Base-by-base conservation (phyloP, 2,888 invertebrate genomes). In the Chironomus tentans region DNA sequence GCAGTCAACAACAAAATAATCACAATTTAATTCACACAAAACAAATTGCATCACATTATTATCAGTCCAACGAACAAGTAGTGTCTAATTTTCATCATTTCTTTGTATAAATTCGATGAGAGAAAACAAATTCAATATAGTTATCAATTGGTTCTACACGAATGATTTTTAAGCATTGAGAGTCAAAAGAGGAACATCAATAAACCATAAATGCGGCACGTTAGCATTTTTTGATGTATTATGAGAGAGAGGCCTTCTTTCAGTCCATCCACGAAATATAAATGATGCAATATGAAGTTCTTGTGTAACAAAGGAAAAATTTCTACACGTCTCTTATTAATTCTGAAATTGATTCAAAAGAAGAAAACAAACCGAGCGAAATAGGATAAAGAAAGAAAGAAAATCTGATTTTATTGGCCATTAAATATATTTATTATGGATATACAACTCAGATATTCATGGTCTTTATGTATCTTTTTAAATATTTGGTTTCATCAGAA, bases 361-460 rank as follows among this genome's bases (percentile, higher is more conserved):
- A 21, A 61, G 61, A 61, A 61, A 21, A 61, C 15, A 61, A 61
- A 61, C 18, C 15, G 61, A 18, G 15, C 12, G 61, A 61, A 61
- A 56, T 28, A 28, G 28, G 5, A 28, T 28, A 28, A 28, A 38
- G 38, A 38, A 38, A 7, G 38, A 38, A 38, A 38, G 38, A 48
- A 74, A 74, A 68, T 74, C 68, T 18, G 74, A 65, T 74, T 74
- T 74, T 74, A 74, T 74, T 74, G 74, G 68, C 68, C 74, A 74
- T 74, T 74, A 74, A 74, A 68, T 61, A 68, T 74, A 74, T 74
- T 74, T 74, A 74, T 74, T 74, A 74, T 74, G 65, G 74, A 74
- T 21, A 28, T 15, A 50, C 46, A 38, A 56, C 56, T 56, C 38
- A 38, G 62, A 21, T 65, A 12, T 22, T 56, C 56, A 56, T 15